Percentiles rank a stretch among this genome's conserved stretches.
Evolutionary conservation across 2,888 invertebrate genomes (phyloP).

Genomic region (Eustalomyia histrio): DNA sequence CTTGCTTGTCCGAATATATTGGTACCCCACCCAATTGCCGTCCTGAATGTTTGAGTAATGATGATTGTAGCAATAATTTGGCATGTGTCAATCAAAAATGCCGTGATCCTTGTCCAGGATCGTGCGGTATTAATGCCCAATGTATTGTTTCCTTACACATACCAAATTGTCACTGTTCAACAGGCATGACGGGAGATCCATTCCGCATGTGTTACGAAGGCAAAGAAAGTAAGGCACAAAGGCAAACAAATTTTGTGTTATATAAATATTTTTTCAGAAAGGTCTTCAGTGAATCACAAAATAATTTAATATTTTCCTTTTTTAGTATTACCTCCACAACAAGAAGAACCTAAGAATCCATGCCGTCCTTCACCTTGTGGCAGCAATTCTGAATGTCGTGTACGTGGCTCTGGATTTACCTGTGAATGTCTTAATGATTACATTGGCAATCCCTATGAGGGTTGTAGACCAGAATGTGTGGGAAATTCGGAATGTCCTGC

Average conservation of each 20-base stretch:
- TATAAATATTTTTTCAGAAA: conserved; percentile 27
- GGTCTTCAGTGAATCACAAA: not conserved
- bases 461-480: conserved; percentile 91
- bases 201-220: conserved; percentile 83
- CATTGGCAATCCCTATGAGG: conserved; percentile 87
- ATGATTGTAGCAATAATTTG: conserved; percentile 84
- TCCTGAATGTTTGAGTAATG: conserved; percentile 86
- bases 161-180: conserved; percentile 86
- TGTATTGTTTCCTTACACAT: conserved; percentile 88
- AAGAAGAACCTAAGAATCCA: conserved; percentile 80
- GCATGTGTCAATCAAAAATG: conserved; percentile 88
- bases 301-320: not conserved
- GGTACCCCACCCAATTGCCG: conserved; percentile 87
- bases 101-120: conserved; percentile 87
- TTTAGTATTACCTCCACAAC: conserved; percentile 68
- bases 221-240: conserved; percentile 73
- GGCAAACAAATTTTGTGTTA: conserved; percentile 70
- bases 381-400: conserved; percentile 84
- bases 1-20: conserved; percentile 84
- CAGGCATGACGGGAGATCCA: conserved; percentile 86
- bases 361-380: conserved; percentile 88
- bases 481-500: conserved; percentile 92
- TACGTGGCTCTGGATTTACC: conserved; percentile 81
- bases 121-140: conserved; percentile 87
- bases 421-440: conserved; percentile 84